Conservation (phyloP, 2,888 invertebrate genomes). For the Drosophila kambysellisi region DNA sequence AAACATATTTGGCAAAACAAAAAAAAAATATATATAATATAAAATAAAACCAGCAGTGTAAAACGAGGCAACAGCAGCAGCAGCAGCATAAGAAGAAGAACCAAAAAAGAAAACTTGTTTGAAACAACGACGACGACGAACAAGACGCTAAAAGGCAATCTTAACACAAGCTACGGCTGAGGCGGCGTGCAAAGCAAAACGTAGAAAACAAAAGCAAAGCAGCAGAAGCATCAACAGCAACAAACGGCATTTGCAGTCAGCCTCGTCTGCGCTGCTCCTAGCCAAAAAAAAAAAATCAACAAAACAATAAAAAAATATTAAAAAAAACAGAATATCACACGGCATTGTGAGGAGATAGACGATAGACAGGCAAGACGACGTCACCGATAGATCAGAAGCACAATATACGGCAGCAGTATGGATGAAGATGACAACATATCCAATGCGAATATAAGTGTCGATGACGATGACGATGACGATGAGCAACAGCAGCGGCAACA, state of each 20-base stretch:
- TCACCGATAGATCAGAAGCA: slow-evolving; percentile 64
- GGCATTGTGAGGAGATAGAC: slow-evolving; percentile 38
- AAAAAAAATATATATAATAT: slow-evolving; percentile 26
- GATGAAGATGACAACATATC: slow-evolving; percentile 83
- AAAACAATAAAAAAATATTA: too few species aligned
- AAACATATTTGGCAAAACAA: slow-evolving; percentile 32
- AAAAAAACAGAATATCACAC: slow-evolving; percentile 38
- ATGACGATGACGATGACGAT: slow-evolving; percentile 66
- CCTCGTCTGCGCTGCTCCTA: slow-evolving; percentile 31
- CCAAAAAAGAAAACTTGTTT: slow-evolving; percentile 77
- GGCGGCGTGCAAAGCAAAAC: slow-evolving; percentile 47
- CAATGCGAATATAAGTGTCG: slow-evolving; percentile 74
- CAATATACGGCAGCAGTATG: slow-evolving; percentile 64
- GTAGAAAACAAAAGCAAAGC: slow-evolving; percentile 39
- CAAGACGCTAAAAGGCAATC: slow-evolving; percentile 65
- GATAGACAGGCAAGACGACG: slow-evolving; percentile 48
- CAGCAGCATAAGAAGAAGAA: slow-evolving; percentile 58
- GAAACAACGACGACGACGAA: slow-evolving; percentile 62
- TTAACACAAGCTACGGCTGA: slow-evolving; percentile 42
- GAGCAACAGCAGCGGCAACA: slow-evolving; percentile 27
- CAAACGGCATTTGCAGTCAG: slow-evolving; percentile 56
- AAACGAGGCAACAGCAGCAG: slow-evolving; percentile 58
- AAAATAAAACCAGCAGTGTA: slow-evolving; percentile 53
- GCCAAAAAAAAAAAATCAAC: slow-evolving; percentile 20
- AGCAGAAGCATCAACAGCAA: slow-evolving; percentile 29